These are phyloP conservation scores for Amazonetta brasiliensis DNA, from an alignment of 2,797 vertebrate genomes.

Conservation along the genomic window DNA sequence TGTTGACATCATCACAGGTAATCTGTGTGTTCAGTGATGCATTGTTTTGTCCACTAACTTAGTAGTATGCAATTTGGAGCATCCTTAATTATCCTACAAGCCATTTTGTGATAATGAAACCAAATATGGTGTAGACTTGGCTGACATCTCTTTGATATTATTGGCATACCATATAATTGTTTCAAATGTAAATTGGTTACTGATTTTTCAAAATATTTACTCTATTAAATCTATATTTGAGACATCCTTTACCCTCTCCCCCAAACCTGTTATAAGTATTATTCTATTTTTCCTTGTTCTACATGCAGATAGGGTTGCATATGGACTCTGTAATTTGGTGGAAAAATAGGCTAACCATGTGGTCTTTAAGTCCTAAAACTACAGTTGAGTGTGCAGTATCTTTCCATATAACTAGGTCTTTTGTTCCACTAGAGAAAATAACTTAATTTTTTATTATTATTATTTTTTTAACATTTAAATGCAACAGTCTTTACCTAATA, in stretches of 20 bases:
- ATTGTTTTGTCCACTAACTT: constrained; percentile 47
- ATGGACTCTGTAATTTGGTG: background rate
- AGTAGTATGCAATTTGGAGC: constrained; percentile 42
- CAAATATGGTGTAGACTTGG: constrained; percentile 42
- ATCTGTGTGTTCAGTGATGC: background rate
- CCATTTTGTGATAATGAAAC: constrained; percentile 49
- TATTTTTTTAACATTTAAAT: constrained; percentile 17
- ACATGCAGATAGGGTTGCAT: background rate
- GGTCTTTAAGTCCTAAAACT: constrained; percentile 28
- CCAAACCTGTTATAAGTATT: background rate
- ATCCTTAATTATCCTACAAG: constrained; percentile 55
- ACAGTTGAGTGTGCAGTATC: background rate
- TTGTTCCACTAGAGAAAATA: constrained; percentile 52
- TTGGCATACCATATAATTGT: constrained; percentile 42
- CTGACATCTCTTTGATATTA: constrained; percentile 42
- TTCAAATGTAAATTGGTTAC: constrained; percentile 45
- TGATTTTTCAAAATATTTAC: constrained; percentile 45
- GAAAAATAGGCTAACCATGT: constrained; percentile 15
- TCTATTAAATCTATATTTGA: constrained; percentile 41
- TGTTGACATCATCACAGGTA: constrained; percentile 47
- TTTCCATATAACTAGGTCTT: constrained; percentile 19
- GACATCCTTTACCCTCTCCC: background rate
- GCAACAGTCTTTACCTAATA: constrained; percentile 43
- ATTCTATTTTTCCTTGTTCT: background rate
- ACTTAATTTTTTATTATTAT: constrained; percentile 32